phyloP scores from a whole-genome alignment of 2,888 invertebrate genomes.

The Hanleya hanleyi region DNA sequence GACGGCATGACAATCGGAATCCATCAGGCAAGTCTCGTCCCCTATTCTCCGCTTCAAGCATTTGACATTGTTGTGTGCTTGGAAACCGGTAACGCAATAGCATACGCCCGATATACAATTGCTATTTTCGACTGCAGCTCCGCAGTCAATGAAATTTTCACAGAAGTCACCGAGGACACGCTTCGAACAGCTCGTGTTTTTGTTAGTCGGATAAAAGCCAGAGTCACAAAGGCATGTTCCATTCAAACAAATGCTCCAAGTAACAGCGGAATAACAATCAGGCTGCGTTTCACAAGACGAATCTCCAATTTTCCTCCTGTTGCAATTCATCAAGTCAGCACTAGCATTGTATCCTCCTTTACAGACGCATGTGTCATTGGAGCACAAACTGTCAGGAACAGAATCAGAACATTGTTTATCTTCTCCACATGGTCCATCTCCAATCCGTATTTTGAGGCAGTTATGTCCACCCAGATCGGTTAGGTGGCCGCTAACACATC shows the following conservation, averaged over 20 bases:
- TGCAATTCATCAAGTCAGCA: neutral
- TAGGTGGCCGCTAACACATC: constrained; percentile 35
- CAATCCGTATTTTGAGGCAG: constrained; percentile 18
- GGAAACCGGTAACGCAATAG: constrained; percentile 31
- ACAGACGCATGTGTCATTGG: constrained; percentile 20
- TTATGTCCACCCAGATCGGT: neutral
- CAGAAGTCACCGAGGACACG: constrained; percentile 42
- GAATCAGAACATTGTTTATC: constrained; percentile 4
- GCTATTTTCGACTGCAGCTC: constrained; percentile 37
- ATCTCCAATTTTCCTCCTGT: constrained; percentile 26
- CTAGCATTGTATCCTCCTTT: constrained; percentile 16
- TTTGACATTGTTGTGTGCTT: constrained; percentile 19
- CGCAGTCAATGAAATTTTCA: constrained; percentile 37
- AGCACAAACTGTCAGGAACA: constrained; percentile 25
- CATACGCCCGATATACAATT: constrained; percentile 37
- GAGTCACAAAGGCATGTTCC: constrained; percentile 20
- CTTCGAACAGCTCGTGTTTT: constrained; percentile 7
- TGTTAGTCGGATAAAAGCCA: constrained; percentile 11
- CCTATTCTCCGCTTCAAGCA: constrained; percentile 9
- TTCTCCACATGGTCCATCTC: neutral
- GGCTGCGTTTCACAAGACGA: too few species aligned
- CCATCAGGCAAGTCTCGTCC: constrained; percentile 11
- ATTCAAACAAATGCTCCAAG: constrained; percentile 22
- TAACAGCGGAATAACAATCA: constrained; percentile 29
- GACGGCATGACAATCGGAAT: constrained; percentile 11